Evolutionary conservation across 92 coral and sea anemone species (phyloP), one percentile per base, ranked within the genome.

Genomic region (Epizoanthus illoricatus): DNA sequence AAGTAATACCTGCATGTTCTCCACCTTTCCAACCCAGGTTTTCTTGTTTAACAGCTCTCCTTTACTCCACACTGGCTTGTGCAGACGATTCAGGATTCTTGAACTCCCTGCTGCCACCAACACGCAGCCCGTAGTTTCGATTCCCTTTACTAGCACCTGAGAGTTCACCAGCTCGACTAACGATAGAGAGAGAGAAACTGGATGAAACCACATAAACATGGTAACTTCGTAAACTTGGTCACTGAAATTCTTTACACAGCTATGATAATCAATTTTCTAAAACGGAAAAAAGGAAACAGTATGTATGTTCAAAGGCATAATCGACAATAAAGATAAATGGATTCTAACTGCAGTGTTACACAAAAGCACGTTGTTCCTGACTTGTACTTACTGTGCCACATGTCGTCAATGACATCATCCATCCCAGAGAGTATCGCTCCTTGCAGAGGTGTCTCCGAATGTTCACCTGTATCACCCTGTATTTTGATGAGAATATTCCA

Each of bases 1-100:
- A 6, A 12, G 7, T 39, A 5, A 4, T 67, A 97, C 98, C 98
- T 97, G 98, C 76, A 97, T 76, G 39, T 94, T 92, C 57, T 97
- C 99, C 73, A 97, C 89, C 21, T 91, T 92, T 74, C 99, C 99
- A 6, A 91, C 92, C 99, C 99, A 97, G 7, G 99, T 97, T 76
- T 92, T 90, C 91, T 97, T 97, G 87, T 97, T 97, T 65, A 97
- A 87, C 33, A 97, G 80, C 66, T 97, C 98, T 57, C 93, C 94
- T 16, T 92, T 92, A 81, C 92, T 91, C 94, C 95, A 92, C 10
- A 94, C 98, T 9, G 99, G 99, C 11, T 81, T 89, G 87, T 94
- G 99, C 8, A 97, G 88, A 28, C 94, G 91, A 76, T 91, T 94
- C 6, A 97, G 90, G 61, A 97, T 94, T 42, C 90, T 90, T 9